Evolutionary conservation across 2,797 vertebrate genomes (phyloP).

Genomic region (Phoeniculus purpureus): DNA sequence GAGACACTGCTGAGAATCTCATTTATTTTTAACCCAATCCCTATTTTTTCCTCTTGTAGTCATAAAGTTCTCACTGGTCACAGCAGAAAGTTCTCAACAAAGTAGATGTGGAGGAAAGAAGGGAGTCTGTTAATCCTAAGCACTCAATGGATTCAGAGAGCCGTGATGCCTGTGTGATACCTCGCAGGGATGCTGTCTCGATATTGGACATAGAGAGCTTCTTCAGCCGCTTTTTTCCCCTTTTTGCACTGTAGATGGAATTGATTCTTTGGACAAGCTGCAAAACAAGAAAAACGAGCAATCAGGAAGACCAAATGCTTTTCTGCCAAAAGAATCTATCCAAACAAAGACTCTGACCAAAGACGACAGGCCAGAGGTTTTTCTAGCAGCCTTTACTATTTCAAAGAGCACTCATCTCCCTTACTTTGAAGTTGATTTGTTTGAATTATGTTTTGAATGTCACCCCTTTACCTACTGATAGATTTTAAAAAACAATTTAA

Average conservation of each 20-base stretch:
- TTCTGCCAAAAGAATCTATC: not conserved
- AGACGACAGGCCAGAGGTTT: not conserved
- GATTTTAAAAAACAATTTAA: not conserved
- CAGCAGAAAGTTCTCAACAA: not conserved
- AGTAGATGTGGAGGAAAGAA: not conserved
- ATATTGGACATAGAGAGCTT: conserved; percentile 94
- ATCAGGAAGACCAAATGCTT: not conserved
- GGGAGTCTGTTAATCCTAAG: not conserved
- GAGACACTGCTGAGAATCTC: not conserved
- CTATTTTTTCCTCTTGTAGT: not conserved
- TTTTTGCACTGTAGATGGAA: conserved; percentile 97
- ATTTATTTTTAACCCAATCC: not conserved
- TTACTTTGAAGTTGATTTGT: not conserved
- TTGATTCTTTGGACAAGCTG: conserved; percentile 99
- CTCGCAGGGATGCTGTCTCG: conserved; percentile 93
- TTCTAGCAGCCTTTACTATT: not conserved
- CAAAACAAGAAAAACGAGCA: conserved; percentile 31
- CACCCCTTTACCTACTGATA: not conserved
- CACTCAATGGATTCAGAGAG: not conserved
- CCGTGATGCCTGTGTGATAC: conserved; percentile 68
- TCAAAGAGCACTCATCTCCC: not conserved
- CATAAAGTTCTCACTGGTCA: not conserved
- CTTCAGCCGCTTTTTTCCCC: conserved; percentile 97
- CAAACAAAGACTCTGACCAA: not conserved
- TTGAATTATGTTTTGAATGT: not conserved